Conservation (phyloP, 2,797 vertebrate species). For the Pipistrellus kuhlii region DNA sequence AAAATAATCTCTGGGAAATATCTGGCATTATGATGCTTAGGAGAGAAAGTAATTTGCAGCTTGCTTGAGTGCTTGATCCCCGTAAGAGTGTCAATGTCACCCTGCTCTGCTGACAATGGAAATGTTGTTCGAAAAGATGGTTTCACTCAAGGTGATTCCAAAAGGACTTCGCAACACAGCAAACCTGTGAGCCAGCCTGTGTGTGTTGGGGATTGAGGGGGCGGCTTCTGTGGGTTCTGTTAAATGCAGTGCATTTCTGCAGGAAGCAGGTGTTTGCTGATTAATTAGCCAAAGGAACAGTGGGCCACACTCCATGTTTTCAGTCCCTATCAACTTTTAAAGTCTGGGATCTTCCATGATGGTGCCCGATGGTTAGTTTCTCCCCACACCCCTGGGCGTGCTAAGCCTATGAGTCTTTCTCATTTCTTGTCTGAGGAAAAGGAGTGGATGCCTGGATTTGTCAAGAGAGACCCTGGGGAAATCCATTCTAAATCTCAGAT, state of each 20-base stretch:
- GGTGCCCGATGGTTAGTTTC: background rate
- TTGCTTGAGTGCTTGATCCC: conserved; percentile 56
- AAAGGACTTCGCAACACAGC: background rate
- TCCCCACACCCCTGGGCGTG: background rate
- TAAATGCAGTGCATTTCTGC: conserved; percentile 9
- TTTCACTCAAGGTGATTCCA: conserved; percentile 35
- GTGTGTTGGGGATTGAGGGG: background rate
- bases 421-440: background rate
- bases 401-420: background rate
- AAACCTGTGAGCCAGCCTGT: background rate
- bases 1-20: conserved; percentile 62
- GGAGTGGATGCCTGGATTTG: background rate
- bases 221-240: background rate
- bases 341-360: background rate
- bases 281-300: conserved; percentile 33
- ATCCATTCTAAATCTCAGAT: conserved; percentile 22
- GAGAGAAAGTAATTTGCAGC: conserved; percentile 53
- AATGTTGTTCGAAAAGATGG: conserved; percentile 48
- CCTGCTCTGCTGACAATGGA: conserved; percentile 14
- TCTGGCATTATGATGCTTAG: conserved; percentile 2
- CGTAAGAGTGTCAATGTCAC: background rate
- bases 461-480: conserved; percentile 16
- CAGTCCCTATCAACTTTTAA: background rate
- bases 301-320: background rate
- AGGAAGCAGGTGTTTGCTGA: background rate